Conservation (phyloP, 2,113 vertebrate genomes). For the Climacteris rufus region DNA sequence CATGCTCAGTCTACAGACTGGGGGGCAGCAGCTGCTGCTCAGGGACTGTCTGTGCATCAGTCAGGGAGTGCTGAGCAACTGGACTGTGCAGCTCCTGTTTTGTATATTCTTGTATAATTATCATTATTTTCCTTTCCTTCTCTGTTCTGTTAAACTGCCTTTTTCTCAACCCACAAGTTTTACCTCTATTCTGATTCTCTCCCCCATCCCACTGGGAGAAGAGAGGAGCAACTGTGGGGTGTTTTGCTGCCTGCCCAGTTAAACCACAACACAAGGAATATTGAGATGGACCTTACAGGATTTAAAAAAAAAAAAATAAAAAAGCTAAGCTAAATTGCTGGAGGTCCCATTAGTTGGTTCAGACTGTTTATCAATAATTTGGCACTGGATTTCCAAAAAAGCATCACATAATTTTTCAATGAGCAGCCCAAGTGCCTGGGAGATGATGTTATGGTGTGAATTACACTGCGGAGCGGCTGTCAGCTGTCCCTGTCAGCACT, state of each 20-base stretch:
- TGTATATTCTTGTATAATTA: background rate
- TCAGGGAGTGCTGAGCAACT: background rate
- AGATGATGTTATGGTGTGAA: constrained; percentile 77
- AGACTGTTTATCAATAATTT: constrained; percentile 57
- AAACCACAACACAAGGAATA: fast-evolving
- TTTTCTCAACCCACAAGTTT: background rate
- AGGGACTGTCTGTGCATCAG: background rate
- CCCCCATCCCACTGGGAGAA: background rate
- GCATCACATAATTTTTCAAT: constrained; percentile 77
- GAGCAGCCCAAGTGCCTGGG: constrained; percentile 78
- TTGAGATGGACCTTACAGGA: background rate
- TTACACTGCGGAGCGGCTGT: constrained; percentile 80
- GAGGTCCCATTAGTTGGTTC: background rate
- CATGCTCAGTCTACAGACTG: background rate
- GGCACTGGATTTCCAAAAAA: constrained; percentile 80
- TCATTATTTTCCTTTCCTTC: background rate
- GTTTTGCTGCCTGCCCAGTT: background rate
- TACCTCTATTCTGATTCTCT: background rate
- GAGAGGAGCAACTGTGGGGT: background rate
- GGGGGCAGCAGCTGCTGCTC: background rate
- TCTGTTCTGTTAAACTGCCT: background rate
- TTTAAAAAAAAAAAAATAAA: background rate
- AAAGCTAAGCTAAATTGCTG: constrained; percentile 37
- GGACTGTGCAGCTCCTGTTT: background rate
- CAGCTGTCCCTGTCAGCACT: constrained; percentile 80